Evolutionary conservation across 1,140 invertebrate genomes (phyloP), one percentile per base, ranked within the genome.

Genomic region (Aphelenchoides avenae): DNA sequence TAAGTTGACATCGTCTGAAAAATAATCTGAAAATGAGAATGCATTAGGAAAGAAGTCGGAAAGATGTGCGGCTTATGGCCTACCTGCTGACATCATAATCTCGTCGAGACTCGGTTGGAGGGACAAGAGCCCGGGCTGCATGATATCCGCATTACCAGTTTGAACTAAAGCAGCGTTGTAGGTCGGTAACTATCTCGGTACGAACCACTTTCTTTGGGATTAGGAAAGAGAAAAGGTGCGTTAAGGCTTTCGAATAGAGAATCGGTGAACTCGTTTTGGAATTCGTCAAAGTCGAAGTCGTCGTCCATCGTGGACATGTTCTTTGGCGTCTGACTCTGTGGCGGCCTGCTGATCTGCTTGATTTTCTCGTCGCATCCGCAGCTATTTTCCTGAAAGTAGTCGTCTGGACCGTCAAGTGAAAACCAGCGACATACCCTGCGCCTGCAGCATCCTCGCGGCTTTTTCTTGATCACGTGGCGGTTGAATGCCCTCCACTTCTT

Each of bases 31-130:
- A 52, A 1, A 24, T 15, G 48, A 15, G 48, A 52, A 52, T 13
- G 56, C 48, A 49, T 43, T 5, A 6, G 20, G 50, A 41, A n/a
- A n/a, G n/a, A n/a, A n/a, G n/a, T n/a, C n/a, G n/a, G n/a, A n/a
- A n/a, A n/a, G n/a, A n/a, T n/a, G 34, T 36, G 34, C 15, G 13
- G 5, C 55, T 42, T 30, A 42, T 13, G 30, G 37, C 30, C 27
- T 44, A 63, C 49, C 64, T 26, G 43, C 51, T 33, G 37, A 58
- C 52, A 88, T 90, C n/a, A n/a, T n/a, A 78, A 91, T 90, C 80
- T 97, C 93, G 77, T 96, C 91, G 64, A 97, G 83, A 81, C 90
- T 92, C 56, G 92, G 93, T 78, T 97, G 93, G 34, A 97, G 81
- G 51, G 92, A 90, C 46, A 92, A 86, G 63, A 98, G 83, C 76